Base-by-base conservation (phyloP, 2,888 invertebrate genomes). In the Acrocyrtus sp. region DNA sequence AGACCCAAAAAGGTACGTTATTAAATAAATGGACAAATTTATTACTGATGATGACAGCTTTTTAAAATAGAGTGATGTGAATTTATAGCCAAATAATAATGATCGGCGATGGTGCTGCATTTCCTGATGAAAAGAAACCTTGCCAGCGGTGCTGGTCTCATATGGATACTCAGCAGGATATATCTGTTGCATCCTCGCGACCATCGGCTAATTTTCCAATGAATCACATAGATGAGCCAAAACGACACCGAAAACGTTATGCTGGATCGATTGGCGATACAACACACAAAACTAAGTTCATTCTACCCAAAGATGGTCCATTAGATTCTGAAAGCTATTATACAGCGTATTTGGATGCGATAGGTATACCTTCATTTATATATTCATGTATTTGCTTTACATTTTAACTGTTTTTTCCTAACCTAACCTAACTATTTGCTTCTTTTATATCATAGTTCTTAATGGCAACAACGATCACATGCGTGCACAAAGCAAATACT, bases 261-360 rank as follows among this genome's bases (percentile, higher is more conserved):
- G 74, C 79, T 19, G 62, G 60, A 1, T 72, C 69, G 19, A 43
- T 10, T 22, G 26, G 61, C 8, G 73, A 76, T 22, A n/a, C 51
- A 8, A 21, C 22, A 8, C 41, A 51, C 10, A 66, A 47, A 24
- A 43, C 51, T 1, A 51, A 60, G 12, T 60, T 60, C 24, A 47
- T 70, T 15, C 50, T 26, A 39, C 74, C 76, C 6, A 87, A 87
- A 72, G 94, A 95, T 84, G 94, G 94, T 0, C 87, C 86, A 61
- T 87, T 96, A 54, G 92, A 94, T 82, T 87, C 90, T 15, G 88
- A 87, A 60, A 90, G 92, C 12, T 93, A 93, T 83, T 96, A 96
- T 81, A 94, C 94, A 0, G 91, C 93, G 21, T 95, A 93, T 83
- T 87, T 95, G 39, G 94, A 95, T 86, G 87, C 94, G 12, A 90